A percentile compares a stretch with the other conserved stretches of the same genome.
Conservation (phyloP, 1,140 invertebrate genomes). For the Limonius californicus region DNA sequence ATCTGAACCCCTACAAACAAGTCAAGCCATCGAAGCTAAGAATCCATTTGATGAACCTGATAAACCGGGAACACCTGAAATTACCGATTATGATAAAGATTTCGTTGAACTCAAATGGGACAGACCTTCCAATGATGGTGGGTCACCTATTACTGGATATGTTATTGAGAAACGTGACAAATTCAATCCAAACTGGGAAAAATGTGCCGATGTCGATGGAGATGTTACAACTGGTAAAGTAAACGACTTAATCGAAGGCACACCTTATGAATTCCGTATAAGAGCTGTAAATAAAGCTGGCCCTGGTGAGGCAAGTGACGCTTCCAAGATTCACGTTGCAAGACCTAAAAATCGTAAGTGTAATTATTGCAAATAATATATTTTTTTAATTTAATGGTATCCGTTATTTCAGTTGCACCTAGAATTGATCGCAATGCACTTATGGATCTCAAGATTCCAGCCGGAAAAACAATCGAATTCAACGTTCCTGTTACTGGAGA, state of each 20-base stretch:
- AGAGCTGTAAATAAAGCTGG: conserved; percentile 93
- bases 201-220: conserved; percentile 78
- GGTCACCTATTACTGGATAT: conserved; percentile 86
- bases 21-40: conserved; percentile 91
- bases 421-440: conserved; percentile 93
- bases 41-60: conserved; percentile 90
- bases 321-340: conserved; percentile 83
- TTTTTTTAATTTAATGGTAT: conserved; percentile 24
- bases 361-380: background rate
- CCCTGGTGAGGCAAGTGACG: conserved; percentile 83
- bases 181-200: conserved; percentile 82
- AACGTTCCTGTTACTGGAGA: conserved; percentile 92
- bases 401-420: conserved; percentile 63
- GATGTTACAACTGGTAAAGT: conserved; percentile 81
- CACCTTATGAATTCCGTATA: conserved; percentile 91
- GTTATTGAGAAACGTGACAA: conserved; percentile 96
- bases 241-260: conserved; percentile 84
- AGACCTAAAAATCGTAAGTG: conserved; percentile 81
- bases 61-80: conserved; percentile 82
- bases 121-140: conserved; percentile 80
- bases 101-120: conserved; percentile 96
- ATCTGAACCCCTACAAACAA: conserved; percentile 87
- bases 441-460: conserved; percentile 86
- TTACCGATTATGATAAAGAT: conserved; percentile 89
- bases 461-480: conserved; percentile 90